Base-by-base conservation (phyloP, 2,797 vertebrate species). In the Acanthis flammea region DNA sequence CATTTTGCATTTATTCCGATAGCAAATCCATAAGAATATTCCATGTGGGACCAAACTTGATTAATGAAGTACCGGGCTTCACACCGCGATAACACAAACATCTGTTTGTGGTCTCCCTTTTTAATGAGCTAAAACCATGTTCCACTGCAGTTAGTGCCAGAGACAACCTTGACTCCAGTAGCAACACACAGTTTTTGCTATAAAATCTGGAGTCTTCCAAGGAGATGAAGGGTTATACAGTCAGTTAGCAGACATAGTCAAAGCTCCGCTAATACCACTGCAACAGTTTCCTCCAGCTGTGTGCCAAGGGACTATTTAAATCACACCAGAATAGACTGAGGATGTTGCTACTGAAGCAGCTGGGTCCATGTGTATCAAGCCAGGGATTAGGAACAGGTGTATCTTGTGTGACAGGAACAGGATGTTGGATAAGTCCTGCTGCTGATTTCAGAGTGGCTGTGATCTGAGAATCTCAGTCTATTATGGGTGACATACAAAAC, bases 1-100 rank as follows among this genome's bases (percentile, higher is more conserved):
- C 7, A 3, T 68, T 91, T 93, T 86, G 19, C 27, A 33, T 72
- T 88, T 78, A 73, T 72, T 91, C 22, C 51, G 60, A 51, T 28
- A 90, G 31, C 30, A 58, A 90, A 48, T 48, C 80, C 17, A 28
- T 88, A 80, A 58, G 28, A 81, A 62, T 82, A 90, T 84, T 78
- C 70, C 66, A 61, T 68, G 19, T 0, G 12, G 39, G n/a, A 81
- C n/a, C 37, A 79, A 67, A 50, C 19, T 61, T 86, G 62, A 88
- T 81, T 78, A 60, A 79, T 48, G 62, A 78, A 54, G 30, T 75
- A 68, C 12, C 8, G 75, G 76, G 37, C 16, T 92, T 82, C 45
- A 45, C 11, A 61, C 5, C 28, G 66, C 15, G 27, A 13, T 14
- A 88, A 54, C 58, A 81, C 11, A 78, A 91, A 75, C 19, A 67